phyloP scores from a whole-genome alignment of 2,797 vertebrate species.

The Tachyglossus aculeatus region DNA sequence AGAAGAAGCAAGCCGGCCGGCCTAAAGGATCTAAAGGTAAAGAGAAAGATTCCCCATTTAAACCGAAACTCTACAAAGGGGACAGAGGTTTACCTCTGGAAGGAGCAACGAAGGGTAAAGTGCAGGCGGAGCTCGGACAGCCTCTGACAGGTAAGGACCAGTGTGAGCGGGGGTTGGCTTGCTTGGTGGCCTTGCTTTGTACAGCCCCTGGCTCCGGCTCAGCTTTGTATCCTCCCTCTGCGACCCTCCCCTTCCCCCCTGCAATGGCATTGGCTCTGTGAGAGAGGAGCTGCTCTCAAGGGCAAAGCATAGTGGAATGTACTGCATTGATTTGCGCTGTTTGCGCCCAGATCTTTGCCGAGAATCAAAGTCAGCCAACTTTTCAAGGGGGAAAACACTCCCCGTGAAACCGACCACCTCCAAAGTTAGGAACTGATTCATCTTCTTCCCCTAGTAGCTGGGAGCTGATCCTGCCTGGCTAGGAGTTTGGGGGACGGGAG shows the following conservation, averaged over 20 bases:
- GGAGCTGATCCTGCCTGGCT: too few relatives aligned
- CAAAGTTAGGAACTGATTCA: too few relatives aligned
- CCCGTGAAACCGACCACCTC: too few relatives aligned
- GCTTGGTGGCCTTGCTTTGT: conserved; percentile 77
- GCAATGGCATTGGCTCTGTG: conserved; percentile 27
- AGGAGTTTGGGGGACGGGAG: too few relatives aligned
- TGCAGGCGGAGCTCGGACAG: conserved; percentile 89
- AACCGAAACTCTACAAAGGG: conserved; percentile 95
- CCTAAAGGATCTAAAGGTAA: conserved; percentile 99
- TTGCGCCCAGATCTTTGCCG: too few relatives aligned
- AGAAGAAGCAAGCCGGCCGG: conserved; percentile 98
- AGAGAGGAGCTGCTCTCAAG: conserved; percentile 49
- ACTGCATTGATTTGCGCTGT: conserved; percentile 24
- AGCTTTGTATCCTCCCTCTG: conserved; percentile 38
- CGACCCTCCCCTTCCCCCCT: conserved; percentile 59
- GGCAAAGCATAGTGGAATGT: conserved; percentile 40
- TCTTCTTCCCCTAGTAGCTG: too few relatives aligned
- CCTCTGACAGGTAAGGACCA: conserved; percentile 90
- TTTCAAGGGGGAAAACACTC: too few relatives aligned
- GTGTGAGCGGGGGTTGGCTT: conserved; percentile 64
- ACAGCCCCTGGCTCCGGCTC: conserved; percentile 52
- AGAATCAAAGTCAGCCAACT: too few relatives aligned
- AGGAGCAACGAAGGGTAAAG: conserved; percentile 93
- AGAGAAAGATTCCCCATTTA: conserved; percentile 99
- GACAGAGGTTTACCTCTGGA: conserved; percentile 93